Evolutionary conservation across 2,113 vertebrate species (phyloP), one percentile per base, ranked within the genome.

Genomic region (Vombatus ursinus): DNA sequence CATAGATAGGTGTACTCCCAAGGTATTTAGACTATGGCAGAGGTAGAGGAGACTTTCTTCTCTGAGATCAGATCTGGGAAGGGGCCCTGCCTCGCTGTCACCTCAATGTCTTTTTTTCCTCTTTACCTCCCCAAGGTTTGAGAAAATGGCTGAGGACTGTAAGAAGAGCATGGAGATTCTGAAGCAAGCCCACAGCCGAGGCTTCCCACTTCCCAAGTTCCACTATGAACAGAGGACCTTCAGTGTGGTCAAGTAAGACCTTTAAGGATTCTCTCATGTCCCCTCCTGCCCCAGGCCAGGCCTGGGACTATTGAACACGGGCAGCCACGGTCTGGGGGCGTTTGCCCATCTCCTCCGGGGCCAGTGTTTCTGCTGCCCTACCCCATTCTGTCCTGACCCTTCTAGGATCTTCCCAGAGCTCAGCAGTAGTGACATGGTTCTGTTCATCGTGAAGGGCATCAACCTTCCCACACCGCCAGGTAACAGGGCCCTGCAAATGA

Each of bases 211-310:
- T 0, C 99, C 99, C 0, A 97, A 95, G 24, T 98, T 98, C 98
- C 99, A 96, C 98, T 99, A 99, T 0, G 99, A 99, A 97, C 99
- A 99, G 97, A 98, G 99, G 93, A 99, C 99, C 37, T 98, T 99
- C 97, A 99, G 97, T 28, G n/a, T 98, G 22, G 84, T 99, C 98
- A 99, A 99, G 99, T 99, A 95, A 99, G 98, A 91, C 95, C 52
- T 52, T 0, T 0, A 3, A 12, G 23, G n/a, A 89, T 50, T 47
- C 26, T 8, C 44, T 50, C 19, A 0, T 52, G 7, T 0, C 51
- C 26, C 48, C 90, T 95, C 37, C 22, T 19, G 54, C 3, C 8
- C 49, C 53, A 49, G 26, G 57, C 31, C 26, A 10, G 44, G 0
- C 3, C 25, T 23, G 22, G 44, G 0, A 50, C 16, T 2, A 10